These are phyloP conservation scores for Rhadinocentrus ornatus DNA, from an alignment of 2,797 vertebrate species.

Conservation along the genomic window DNA sequence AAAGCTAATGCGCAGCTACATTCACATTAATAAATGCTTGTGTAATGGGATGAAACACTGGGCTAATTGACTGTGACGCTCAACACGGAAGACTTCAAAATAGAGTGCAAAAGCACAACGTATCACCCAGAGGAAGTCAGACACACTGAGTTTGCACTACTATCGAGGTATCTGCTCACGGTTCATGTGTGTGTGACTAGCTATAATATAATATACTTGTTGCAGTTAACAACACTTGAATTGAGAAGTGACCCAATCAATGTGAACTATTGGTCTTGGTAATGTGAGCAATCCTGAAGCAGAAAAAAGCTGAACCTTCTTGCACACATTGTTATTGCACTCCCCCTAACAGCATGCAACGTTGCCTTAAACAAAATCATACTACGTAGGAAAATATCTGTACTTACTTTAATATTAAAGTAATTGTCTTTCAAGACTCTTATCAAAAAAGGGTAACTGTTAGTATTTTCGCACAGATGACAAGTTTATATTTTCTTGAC, in stretches of 20 bases:
- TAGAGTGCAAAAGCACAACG: not conserved
- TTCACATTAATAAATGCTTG: slow-evolving; percentile 29
- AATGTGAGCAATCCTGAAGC: slow-evolving; percentile 50
- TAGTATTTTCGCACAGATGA: slow-evolving; percentile 18
- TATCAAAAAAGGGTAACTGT: slow-evolving; percentile 28
- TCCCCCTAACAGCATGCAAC: not conserved
- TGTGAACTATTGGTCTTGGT: slow-evolving; percentile 57
- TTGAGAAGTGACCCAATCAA: slow-evolving; percentile 50
- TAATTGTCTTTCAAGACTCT: not conserved
- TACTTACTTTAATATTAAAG: not conserved
- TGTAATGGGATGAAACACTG: slow-evolving; percentile 10
- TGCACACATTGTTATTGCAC: too few species aligned
- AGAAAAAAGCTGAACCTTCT: not conserved
- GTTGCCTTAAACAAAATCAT: slow-evolving; percentile 19
- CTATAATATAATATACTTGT: slow-evolving; percentile 20
- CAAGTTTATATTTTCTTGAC: not conserved
- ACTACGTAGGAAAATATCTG: slow-evolving; percentile 9
- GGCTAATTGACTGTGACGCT: slow-evolving; percentile 27
- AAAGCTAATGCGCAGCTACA: slow-evolving; percentile 12
- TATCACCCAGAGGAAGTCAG: not conserved
- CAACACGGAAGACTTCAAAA: not conserved
- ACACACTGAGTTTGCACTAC: not conserved
- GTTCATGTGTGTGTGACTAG: not conserved
- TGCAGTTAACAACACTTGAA: slow-evolving; percentile 48
- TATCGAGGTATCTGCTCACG: not conserved